phyloP scores from a whole-genome alignment of 2,113 vertebrate genomes.

The Antennarius striatus region DNA sequence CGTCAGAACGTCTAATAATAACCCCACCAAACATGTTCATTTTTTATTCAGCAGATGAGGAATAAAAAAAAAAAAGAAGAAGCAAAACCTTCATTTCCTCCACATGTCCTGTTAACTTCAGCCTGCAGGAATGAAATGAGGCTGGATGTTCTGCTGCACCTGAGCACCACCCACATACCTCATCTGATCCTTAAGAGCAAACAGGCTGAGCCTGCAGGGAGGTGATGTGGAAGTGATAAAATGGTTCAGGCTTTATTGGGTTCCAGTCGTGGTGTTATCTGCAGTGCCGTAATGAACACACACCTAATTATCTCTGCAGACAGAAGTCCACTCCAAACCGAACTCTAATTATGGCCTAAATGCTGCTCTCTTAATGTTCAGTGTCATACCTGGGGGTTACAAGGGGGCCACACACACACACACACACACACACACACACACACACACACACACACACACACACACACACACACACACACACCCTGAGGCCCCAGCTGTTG shows the following conservation, averaged over 20 bases:
- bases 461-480: conserved; percentile 5
- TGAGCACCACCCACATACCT: conserved; percentile 39
- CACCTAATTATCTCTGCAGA: conserved; percentile 65
- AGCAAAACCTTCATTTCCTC: conserved; percentile 4
- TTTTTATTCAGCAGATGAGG: conserved; percentile 17
- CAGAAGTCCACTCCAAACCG: conserved; percentile 47
- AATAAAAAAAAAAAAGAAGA: conserved; percentile 1
- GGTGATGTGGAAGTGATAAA: conserved; percentile 43
- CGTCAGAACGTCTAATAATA: too few species aligned
- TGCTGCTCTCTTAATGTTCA: conserved; percentile 44
- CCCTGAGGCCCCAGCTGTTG: conserved; percentile 26
- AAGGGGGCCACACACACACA: conserved; percentile 26
- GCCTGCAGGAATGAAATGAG: conserved; percentile 10
- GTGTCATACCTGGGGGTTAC: conserved; percentile 39
- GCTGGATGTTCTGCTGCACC: conserved; percentile 47
- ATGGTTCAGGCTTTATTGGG: conserved; percentile 41
- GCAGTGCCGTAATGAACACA: conserved; percentile 62
- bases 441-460: conserved; percentile 24
- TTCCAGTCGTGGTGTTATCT: conserved; percentile 34
- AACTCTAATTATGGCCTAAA: conserved; percentile 67
- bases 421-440: conserved; percentile 15
- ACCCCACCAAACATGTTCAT: conserved; percentile 18
- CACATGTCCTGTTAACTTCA: not conserved
- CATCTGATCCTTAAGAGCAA: conserved; percentile 31
- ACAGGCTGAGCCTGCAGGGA: conserved; percentile 6